Conservation (phyloP, 2,113 vertebrate species). For the Cyprinodon brontotheroides region DNA sequence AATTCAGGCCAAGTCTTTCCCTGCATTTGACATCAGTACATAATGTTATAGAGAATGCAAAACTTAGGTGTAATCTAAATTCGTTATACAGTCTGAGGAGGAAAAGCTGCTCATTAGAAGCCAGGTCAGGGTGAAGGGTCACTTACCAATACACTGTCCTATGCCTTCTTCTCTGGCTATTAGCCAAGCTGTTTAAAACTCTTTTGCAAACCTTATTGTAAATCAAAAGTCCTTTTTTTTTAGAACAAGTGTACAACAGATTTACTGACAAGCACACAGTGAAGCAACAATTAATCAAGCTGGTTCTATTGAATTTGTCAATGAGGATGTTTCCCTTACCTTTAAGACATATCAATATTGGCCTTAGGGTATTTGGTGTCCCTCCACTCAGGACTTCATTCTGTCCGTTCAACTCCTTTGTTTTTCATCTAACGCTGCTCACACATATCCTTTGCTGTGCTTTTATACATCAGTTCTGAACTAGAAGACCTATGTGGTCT, state of each 20-base stretch:
- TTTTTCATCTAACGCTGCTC: constrained; percentile 28
- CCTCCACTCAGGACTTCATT: background rate
- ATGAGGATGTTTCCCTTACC: constrained; percentile 30
- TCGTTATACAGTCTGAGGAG: constrained; percentile 31
- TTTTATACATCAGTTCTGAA: constrained; percentile 15
- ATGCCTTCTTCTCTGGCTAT: constrained; percentile 21
- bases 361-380: constrained; percentile 2
- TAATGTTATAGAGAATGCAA: constrained; percentile 48
- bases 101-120: constrained; percentile 54
- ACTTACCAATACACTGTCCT: constrained; percentile 17
- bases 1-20: constrained; percentile 6
- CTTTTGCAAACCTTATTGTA: constrained; percentile 5
- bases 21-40: constrained; percentile 26
- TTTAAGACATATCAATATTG: constrained; percentile 17
- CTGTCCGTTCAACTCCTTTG: constrained; percentile 38
- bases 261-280: constrained; percentile 51
- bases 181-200: constrained; percentile 20
- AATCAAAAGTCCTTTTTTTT: constrained; percentile 39
- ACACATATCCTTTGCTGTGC: constrained; percentile 35
- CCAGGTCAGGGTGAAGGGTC: constrained; percentile 48
- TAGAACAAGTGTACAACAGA: constrained; percentile 41
- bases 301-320: constrained; percentile 40
- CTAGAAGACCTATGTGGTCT: constrained; percentile 27
- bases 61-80: constrained; percentile 54
- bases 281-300: constrained; percentile 46